Conservation (phyloP, 2,888 invertebrate genomes). For the Rhopalosiphum nymphaeae region DNA sequence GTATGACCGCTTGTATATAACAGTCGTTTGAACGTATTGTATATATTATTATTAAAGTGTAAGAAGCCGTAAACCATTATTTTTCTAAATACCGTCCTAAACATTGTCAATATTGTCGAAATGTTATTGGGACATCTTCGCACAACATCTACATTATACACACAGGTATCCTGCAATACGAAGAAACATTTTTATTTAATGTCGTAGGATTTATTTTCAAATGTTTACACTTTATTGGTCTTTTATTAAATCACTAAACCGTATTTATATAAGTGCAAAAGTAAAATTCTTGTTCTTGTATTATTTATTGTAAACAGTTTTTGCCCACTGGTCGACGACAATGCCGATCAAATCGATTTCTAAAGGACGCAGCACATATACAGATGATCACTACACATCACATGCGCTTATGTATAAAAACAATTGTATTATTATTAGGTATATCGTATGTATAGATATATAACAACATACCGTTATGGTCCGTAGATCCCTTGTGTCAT, state of each 20-base stretch:
- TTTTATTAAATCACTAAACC: neutral
- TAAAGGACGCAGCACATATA: constrained; percentile 15
- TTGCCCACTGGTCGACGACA: constrained; percentile 16
- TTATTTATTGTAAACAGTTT: constrained; percentile 15
- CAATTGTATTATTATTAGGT: constrained; percentile 5
- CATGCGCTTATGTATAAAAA: neutral
- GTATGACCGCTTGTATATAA: neutral
- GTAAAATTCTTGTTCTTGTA: neutral
- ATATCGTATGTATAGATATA: neutral
- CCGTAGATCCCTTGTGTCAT: neutral
- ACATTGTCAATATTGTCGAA: neutral
- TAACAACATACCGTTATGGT: constrained; percentile 37
- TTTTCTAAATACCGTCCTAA: neutral
- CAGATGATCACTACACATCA: neutral
- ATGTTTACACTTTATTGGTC: constrained; percentile 12
- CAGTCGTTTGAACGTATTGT: neutral
- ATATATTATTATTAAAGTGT: neutral
- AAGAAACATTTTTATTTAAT: constrained; percentile 8
- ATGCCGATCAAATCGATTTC: constrained; percentile 13
- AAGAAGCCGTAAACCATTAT: neutral
- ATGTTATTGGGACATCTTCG: neutral
- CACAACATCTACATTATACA: neutral
- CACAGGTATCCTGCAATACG: neutral
- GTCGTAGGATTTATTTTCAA: neutral
- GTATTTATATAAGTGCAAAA: neutral